Evolutionary conservation across 2,797 vertebrate genomes (phyloP).

Genomic region (Peromyscus aztecus): DNA sequence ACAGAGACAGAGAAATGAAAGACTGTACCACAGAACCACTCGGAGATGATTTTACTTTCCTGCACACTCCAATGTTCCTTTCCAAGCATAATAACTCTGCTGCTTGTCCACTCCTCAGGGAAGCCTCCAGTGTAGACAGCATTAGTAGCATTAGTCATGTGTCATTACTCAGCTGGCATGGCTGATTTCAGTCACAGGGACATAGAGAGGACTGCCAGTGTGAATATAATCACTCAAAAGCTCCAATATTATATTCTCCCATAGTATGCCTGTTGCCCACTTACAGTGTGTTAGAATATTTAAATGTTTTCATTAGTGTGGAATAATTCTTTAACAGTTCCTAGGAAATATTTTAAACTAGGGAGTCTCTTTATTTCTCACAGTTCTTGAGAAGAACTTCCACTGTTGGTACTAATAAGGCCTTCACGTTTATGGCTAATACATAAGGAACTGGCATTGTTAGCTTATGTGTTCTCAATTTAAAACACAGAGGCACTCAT

Average conservation of each 20-base stretch:
- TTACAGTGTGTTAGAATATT: neutral
- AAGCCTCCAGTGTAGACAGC: neutral
- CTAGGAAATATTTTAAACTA: conserved; percentile 4
- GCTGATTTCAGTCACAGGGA: neutral
- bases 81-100: neutral
- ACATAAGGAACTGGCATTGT: neutral
- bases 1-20: neutral
- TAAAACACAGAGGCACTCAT: neutral
- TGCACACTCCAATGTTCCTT: neutral
- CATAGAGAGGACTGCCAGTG: neutral
- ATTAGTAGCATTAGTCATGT: neutral
- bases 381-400: conserved; percentile 26
- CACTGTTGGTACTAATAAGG: neutral
- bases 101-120: neutral
- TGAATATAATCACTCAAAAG: neutral
- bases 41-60: neutral
- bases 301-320: neutral
- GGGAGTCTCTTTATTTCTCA: conserved; percentile 25
- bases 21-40: neutral
- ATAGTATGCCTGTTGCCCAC: neutral
- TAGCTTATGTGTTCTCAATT: neutral
- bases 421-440: neutral
- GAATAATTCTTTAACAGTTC: neutral
- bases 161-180: neutral
- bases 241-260: neutral